Evolutionary conservation across 2,888 invertebrate species (phyloP), one percentile per base, ranked within the genome.

Genomic region (Mayetiola destructor): DNA sequence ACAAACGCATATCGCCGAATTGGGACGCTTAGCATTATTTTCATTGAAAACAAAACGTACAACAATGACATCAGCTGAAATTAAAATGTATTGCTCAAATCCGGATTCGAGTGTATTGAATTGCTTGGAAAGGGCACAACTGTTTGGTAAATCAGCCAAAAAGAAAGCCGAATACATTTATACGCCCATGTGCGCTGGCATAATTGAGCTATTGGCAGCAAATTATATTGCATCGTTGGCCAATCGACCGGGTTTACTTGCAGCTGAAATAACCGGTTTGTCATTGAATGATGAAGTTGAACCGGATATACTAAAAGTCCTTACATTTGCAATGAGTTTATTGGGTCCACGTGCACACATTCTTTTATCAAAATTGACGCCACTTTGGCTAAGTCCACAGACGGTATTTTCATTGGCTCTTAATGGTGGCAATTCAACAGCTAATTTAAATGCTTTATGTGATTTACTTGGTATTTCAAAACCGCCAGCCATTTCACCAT

Each of bases 211-310:
- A 62, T 65, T 77, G n/a, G 75, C 77, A 1, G 77, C 77, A 1
- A 76, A 76, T 62, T 77, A 77, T 63, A 68, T 77, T n/a, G 73
- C 76, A 1, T 76, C 77, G 1, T 68, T 77, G 5, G 74, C 75
- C 5, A 75, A 73, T 61, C 72, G 76, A 60, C 72, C 76, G 0
- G 74, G 75, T 54, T 70, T 77, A 16, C 65, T 77, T 5, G 68
- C 75, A 20, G 69, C 75, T 12, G 78, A 78, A 64, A 67, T 78
- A 56, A 65, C 66, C 2, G 66, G 66, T 0, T 60, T 67, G 8
- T 64, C 65, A 16, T 62, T 66, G 10, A 65, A 64, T 5, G 67
- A 66, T 48, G 76, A 77, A 57, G 70, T 75, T 2, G 68, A 77
- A 52, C 75, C 75, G 1, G 71, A 72, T 35, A 61, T 73, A 32